Evolutionary conservation across 1,140 invertebrate species (phyloP).

Genomic region (Cydia fagiglandana): DNA sequence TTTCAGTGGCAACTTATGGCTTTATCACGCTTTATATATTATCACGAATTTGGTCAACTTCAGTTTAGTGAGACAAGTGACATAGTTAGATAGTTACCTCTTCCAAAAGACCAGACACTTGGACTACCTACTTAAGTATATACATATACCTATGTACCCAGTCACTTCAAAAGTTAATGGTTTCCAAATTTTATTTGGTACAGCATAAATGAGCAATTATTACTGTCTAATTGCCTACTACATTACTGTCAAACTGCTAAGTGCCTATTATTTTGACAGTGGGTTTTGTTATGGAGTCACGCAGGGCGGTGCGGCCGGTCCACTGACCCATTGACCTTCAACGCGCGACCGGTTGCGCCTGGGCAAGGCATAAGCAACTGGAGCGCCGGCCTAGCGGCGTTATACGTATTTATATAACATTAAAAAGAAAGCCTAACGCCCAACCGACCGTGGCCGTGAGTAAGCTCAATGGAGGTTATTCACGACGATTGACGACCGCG

Average conservation of each 20-base stretch:
- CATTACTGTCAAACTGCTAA: slow-evolving; percentile 6
- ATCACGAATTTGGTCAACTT: too few relatives aligned
- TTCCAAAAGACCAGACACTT: too few relatives aligned
- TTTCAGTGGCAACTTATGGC: too few relatives aligned
- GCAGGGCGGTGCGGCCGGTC: slow-evolving; percentile 40
- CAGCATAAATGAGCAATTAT: background rate
- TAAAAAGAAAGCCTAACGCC: slow-evolving; percentile 50
- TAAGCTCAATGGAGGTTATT: slow-evolving; percentile 27
- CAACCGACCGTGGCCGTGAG: slow-evolving; percentile 6
- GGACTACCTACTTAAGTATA: too few relatives aligned
- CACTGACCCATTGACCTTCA: slow-evolving; percentile 70
- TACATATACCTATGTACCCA: too few relatives aligned
- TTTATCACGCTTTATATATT: too few relatives aligned
- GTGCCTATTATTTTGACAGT: slow-evolving; percentile 13
- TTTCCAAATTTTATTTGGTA: background rate
- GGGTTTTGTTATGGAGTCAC: slow-evolving; percentile 12
- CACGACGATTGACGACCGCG: background rate
- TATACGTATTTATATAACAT: slow-evolving; percentile 38
- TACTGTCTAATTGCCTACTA: background rate
- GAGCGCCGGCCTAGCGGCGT: slow-evolving; percentile 40
- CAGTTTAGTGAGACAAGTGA: too few relatives aligned
- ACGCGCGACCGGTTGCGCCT: slow-evolving; percentile 54
- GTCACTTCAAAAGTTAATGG: background rate
- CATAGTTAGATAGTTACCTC: too few relatives aligned
- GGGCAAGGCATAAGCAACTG: slow-evolving; percentile 39